Evolutionary conservation across 2,113 vertebrate species (phyloP).

Genomic region (Sinocyclocheilus anshuiensis): DNA sequence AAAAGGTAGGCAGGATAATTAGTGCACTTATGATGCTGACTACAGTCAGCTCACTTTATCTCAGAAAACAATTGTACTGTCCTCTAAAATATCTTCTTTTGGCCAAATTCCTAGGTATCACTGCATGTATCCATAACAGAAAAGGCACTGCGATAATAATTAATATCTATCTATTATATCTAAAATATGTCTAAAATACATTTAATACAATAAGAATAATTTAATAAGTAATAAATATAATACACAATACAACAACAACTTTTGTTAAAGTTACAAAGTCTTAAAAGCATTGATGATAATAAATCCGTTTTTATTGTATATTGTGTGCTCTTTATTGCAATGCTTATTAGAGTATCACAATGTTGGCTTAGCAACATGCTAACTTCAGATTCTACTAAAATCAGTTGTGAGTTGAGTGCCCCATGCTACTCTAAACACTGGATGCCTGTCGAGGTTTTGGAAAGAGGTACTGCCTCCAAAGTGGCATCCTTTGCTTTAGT

Average conservation of each 20-base stretch:
- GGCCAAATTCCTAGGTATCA: background rate
- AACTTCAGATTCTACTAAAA: background rate
- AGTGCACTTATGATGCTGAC: background rate
- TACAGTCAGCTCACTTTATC: background rate
- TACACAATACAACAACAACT: too few relatives aligned
- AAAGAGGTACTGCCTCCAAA: background rate
- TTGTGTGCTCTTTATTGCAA: background rate
- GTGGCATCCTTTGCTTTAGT: background rate
- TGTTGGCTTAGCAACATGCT: slow-evolving; percentile 6
- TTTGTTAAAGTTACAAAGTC: too few relatives aligned
- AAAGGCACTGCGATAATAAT: background rate
- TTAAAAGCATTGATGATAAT: background rate
- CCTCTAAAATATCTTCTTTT: background rate
- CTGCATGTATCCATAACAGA: background rate
- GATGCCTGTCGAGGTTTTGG: background rate
- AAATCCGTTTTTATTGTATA: background rate
- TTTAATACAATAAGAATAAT: background rate
- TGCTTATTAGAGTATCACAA: background rate
- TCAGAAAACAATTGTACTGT: background rate
- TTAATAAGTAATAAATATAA: background rate
- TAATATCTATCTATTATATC: background rate
- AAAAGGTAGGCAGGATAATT: background rate
- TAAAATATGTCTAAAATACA: background rate
- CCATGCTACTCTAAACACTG: background rate
- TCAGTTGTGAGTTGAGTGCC: background rate